These are phyloP conservation scores for Leptothorax acervorum DNA, from an alignment of 2,888 invertebrate genomes.

Conservation along the genomic window DNA sequence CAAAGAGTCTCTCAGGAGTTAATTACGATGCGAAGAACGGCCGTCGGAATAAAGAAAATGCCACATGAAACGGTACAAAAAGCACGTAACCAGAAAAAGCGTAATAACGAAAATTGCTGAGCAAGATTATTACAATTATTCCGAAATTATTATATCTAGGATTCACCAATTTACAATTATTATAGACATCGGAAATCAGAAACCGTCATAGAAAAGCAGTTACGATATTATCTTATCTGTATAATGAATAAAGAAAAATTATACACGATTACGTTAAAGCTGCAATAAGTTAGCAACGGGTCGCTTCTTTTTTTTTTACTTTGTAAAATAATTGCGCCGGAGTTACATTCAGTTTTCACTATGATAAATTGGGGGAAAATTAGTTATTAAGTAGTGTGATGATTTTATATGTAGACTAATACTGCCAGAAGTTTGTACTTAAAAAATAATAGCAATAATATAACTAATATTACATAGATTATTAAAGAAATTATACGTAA, in stretches of 20 bases:
- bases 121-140: conserved; percentile 32
- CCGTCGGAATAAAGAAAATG: conserved; percentile 20
- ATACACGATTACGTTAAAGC: neutral
- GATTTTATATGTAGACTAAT: neutral
- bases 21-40: conserved; percentile 47
- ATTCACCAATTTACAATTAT: neutral
- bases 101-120: conserved; percentile 40
- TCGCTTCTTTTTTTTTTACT: neutral
- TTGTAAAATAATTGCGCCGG: neutral
- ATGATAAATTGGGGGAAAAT: neutral
- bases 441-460: conserved; percentile 14
- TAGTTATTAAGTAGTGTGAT: neutral
- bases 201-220: neutral
- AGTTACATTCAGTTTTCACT: neutral
- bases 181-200: neutral
- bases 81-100: conserved; percentile 29
- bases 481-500: neutral
- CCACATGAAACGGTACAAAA: conserved; percentile 28
- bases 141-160: neutral
- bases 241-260: neutral
- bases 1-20: conserved; percentile 46
- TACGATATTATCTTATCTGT: neutral
- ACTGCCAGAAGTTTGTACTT: neutral
- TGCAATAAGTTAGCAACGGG: neutral
- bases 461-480: conserved; percentile 9